Conservation (phyloP, 2,888 invertebrate genomes). For the Ctenicera cuprea region DNA sequence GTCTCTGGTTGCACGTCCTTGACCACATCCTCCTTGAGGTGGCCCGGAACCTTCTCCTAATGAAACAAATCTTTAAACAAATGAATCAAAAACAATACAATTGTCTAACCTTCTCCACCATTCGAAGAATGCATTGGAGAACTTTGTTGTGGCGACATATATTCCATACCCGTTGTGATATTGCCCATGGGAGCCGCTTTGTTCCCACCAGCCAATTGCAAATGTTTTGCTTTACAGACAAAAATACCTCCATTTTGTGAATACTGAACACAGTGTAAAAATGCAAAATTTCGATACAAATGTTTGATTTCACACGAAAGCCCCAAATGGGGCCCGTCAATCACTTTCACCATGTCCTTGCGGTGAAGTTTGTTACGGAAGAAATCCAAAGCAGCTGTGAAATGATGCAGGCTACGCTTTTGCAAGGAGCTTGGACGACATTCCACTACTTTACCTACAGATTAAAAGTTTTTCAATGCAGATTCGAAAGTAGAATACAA, state of each 20-base stretch:
- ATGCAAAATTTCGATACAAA: constrained; percentile 95
- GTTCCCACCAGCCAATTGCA: constrained; percentile 92
- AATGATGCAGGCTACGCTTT: constrained; percentile 91
- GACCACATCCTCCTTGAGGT: constrained; percentile 75
- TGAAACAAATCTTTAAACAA: no score
- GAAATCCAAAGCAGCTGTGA: constrained; percentile 94
- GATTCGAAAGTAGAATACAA: no score
- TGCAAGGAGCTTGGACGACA: constrained; percentile 95
- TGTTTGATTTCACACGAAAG: constrained; percentile 98
- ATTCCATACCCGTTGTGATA: constrained; percentile 64
- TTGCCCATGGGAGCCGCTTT: constrained; percentile 74
- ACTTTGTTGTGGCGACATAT: constrained; percentile 94
- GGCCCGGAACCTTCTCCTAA: no score
- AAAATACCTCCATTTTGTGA: constrained; percentile 99
- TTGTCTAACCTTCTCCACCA: constrained; percentile 69
- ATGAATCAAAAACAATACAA: no score
- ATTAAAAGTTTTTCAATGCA: no score
- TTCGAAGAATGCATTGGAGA: constrained; percentile 93
- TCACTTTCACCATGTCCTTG: constrained; percentile 96
- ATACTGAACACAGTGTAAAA: constrained; percentile 95
- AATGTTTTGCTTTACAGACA: constrained; percentile 96
- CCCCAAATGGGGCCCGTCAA: constrained; percentile 97
- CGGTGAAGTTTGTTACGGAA: constrained; percentile 96
- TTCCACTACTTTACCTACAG: constrained; percentile 86
- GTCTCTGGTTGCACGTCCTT: constrained; percentile 86